A percentile compares a stretch with the other conserved stretches of the same genome.
Evolutionary conservation across 2,113 vertebrate genomes (phyloP).

Genomic region (Lanius ludovicianus): DNA sequence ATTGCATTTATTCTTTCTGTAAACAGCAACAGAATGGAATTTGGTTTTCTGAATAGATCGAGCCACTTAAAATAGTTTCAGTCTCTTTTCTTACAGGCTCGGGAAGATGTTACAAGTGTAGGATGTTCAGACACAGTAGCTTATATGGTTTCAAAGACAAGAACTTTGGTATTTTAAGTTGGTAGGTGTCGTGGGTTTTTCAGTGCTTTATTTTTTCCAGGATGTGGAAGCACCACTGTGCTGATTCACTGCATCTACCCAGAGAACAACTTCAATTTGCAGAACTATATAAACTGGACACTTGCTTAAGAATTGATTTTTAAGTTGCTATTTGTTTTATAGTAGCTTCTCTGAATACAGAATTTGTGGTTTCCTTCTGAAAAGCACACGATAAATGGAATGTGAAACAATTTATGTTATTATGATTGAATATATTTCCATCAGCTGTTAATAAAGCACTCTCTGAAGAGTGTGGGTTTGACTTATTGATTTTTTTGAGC

Average conservation of each 20-base stretch:
- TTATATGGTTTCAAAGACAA: not conserved
- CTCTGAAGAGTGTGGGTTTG: slow-evolving; percentile 6
- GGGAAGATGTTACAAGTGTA: not conserved
- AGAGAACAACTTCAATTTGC: not conserved
- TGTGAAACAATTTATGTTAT: not conserved
- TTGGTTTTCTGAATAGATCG: not conserved
- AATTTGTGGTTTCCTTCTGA: not conserved
- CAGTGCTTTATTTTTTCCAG: not conserved
- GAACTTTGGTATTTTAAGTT: not conserved
- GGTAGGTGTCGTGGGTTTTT: not conserved
- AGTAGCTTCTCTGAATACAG: not conserved
- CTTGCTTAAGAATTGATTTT: not conserved
- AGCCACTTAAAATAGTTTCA: not conserved
- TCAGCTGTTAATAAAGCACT: not conserved
- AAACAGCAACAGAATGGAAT: not conserved
- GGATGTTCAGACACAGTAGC: not conserved
- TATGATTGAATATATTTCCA: not conserved
- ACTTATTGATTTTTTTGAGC: not conserved
- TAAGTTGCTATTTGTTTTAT: not conserved
- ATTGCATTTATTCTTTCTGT: accelerated
- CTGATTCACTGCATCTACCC: not conserved
- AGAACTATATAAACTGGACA: not conserved
- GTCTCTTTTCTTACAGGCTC: not conserved
- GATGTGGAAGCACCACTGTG: not conserved
- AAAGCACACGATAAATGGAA: not conserved